phyloP scores from a whole-genome alignment of 2,888 invertebrate species.

The Eupeodes latifasciatus region DNA sequence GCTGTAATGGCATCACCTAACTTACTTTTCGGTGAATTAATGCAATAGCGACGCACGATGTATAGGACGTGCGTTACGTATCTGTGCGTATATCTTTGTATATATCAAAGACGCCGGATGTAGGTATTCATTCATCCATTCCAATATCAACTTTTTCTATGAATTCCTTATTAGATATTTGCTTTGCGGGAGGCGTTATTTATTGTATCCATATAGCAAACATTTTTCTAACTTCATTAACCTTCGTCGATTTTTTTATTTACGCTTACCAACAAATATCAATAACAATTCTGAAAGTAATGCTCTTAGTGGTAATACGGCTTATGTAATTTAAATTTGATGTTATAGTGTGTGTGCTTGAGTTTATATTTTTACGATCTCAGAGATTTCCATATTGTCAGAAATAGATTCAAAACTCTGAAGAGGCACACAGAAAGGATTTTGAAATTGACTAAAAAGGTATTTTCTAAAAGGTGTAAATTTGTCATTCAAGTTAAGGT shows the following conservation, averaged over 20 bases:
- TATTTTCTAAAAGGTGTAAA: too few relatives aligned
- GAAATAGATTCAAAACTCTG: too few relatives aligned
- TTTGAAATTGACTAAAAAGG: too few relatives aligned
- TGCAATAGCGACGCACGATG: slow-evolving; percentile 35
- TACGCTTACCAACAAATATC: neutral
- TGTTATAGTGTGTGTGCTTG: too few relatives aligned
- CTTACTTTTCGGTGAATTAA: slow-evolving; percentile 51
- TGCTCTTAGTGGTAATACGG: too few relatives aligned
- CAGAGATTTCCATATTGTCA: too few relatives aligned
- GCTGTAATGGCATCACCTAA: slow-evolving; percentile 70
- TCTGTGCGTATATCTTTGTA: neutral
- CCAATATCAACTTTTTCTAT: slow-evolving; percentile 3
- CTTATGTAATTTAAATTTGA: too few relatives aligned
- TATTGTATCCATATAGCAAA: slow-evolving; percentile 20
- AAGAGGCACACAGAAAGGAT: too few relatives aligned
- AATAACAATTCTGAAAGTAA: neutral
- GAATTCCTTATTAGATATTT: slow-evolving; percentile 25
- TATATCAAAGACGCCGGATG: neutral
- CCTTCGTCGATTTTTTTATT: neutral
- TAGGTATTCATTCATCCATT: slow-evolving; percentile 3
- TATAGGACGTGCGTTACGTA: neutral
- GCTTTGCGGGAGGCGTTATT: slow-evolving; percentile 1
- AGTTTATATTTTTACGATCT: too few relatives aligned
- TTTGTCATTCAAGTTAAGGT: too few relatives aligned
- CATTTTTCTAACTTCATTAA: slow-evolving; percentile 10